Conservation (phyloP, 2,113 vertebrate species). For the Pterophyllum scalare region DNA sequence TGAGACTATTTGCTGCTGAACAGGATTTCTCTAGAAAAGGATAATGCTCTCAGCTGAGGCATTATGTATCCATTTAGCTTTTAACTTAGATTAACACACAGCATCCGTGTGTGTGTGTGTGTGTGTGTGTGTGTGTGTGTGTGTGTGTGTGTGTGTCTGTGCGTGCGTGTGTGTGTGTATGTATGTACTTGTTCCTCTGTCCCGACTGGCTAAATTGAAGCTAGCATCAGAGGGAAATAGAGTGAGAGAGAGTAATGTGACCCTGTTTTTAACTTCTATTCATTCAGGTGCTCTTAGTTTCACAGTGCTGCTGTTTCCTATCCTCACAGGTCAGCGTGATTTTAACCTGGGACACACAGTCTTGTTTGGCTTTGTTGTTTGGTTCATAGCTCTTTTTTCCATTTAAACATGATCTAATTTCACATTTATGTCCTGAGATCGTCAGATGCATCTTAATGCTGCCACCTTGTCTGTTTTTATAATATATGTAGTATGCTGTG, state of each 20-base stretch:
- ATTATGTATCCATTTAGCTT: slow-evolving; percentile 83
- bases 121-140: slow-evolving; percentile 40
- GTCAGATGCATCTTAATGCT: neutral
- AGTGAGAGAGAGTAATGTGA: slow-evolving; percentile 33
- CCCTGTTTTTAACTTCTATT: slow-evolving; percentile 29
- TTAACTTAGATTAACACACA: slow-evolving; percentile 82
- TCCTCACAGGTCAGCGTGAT: neutral
- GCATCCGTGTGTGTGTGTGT: slow-evolving; percentile 38
- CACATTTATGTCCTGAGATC: neutral
- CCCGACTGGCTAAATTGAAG: slow-evolving; percentile 13
- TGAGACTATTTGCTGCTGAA: neutral
- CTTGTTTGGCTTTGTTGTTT: neutral
- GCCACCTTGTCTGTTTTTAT: neutral
- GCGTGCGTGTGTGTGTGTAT: slow-evolving; percentile 37
- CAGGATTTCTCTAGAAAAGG: slow-evolving; percentile 73
- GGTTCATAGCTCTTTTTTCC: neutral
- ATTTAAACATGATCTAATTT: neutral
- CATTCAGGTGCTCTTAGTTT: slow-evolving; percentile 10
- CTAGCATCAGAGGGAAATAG: slow-evolving; percentile 23
- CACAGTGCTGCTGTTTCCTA: neutral
- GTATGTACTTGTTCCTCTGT: neutral
- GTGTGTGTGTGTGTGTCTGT: slow-evolving; percentile 45
- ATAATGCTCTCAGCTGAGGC: slow-evolving; percentile 76
- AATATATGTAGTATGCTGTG: neutral
- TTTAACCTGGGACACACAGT: neutral